Evolutionary conservation across 2,888 invertebrate genomes (phyloP).

Genomic region (Standfussiana lucernea): DNA sequence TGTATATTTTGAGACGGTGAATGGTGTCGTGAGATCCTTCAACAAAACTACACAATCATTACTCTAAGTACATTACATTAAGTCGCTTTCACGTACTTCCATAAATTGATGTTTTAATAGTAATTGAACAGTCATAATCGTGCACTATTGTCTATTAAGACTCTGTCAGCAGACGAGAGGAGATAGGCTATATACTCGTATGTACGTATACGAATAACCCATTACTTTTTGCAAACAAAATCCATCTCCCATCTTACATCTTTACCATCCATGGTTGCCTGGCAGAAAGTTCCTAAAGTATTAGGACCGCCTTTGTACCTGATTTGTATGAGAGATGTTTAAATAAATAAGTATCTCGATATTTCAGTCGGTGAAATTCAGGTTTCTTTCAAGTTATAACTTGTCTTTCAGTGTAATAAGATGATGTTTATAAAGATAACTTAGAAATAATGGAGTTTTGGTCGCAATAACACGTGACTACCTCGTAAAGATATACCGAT

Average conservation of each 20-base stretch:
- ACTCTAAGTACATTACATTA: slow-evolving; percentile 19
- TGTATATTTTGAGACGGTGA: slow-evolving; percentile 18
- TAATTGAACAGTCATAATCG: background rate
- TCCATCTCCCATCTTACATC: background rate
- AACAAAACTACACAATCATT: slow-evolving; percentile 47
- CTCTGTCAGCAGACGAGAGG: background rate
- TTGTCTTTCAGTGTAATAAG: background rate
- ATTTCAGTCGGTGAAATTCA: background rate
- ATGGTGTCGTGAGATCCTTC: slow-evolving; percentile 39
- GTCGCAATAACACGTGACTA: background rate
- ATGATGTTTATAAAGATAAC: background rate
- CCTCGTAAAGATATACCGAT: background rate
- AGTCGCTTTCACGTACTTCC: slow-evolving; percentile 11
- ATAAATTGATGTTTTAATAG: slow-evolving; percentile 8
- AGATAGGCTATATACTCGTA: background rate
- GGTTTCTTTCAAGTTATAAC: background rate
- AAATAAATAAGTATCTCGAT: background rate
- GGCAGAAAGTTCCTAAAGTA: background rate
- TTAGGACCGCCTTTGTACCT: background rate
- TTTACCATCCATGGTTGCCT: background rate
- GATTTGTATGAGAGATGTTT: background rate
- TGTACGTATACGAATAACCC: background rate
- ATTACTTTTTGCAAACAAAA: background rate
- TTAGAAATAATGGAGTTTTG: background rate
- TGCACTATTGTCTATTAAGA: background rate